Conservation (phyloP, 1,140 invertebrate species). For the Drosophila sucinea region DNA sequence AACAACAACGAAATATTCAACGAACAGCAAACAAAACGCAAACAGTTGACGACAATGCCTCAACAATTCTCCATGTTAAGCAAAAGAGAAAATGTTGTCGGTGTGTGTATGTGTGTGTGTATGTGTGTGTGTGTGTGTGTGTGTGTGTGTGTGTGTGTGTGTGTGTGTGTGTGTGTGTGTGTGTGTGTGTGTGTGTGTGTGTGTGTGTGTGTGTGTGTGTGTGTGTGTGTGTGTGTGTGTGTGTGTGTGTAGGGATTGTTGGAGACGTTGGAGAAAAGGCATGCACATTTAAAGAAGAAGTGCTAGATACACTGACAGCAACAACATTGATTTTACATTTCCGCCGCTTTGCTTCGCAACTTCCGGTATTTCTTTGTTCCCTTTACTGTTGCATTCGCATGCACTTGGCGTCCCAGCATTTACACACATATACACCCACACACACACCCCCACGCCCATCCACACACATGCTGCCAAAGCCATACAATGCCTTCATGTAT, state of each 20-base stretch:
- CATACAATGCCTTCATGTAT: not conserved
- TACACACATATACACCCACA: conserved; percentile 48
- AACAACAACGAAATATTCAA: conserved; percentile 34
- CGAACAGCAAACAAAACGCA: conserved; percentile 53
- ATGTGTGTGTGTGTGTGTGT: no score
- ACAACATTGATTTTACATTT: conserved; percentile 77
- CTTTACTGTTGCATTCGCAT: conserved; percentile 33
- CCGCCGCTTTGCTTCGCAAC: conserved; percentile 69
- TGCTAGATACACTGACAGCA: conserved; percentile 58
- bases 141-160: not conserved
- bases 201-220: no score
- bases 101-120: no score
- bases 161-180: not conserved
- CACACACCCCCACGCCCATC: conserved; percentile 13
- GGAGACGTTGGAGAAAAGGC: not conserved
- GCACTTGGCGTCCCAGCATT: conserved; percentile 48
- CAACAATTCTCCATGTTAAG: conserved; percentile 48
- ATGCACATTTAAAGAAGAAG: conserved; percentile 24
- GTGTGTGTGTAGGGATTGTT: not conserved
- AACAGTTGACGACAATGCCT: conserved; percentile 74
- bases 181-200: no score
- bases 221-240: not conserved
- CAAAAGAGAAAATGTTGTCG: not conserved
- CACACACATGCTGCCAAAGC: conserved; percentile 10
- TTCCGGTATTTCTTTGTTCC: conserved; percentile 52